These are phyloP conservation scores for Amphipyra berbera DNA, from an alignment of 2,888 invertebrate species.

Conservation along the genomic window DNA sequence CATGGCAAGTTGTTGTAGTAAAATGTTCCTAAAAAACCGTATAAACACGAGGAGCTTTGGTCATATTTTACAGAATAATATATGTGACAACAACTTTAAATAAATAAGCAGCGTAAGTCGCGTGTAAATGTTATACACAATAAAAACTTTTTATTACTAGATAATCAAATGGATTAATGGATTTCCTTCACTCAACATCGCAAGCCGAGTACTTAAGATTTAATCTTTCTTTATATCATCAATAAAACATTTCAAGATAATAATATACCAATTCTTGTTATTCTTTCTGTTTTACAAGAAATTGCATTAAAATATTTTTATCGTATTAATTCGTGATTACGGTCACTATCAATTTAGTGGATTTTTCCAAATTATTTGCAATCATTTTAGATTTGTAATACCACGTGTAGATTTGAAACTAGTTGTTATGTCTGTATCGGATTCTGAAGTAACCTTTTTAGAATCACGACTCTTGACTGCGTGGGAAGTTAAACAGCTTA, in stretches of 20 bases:
- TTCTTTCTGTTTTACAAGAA: conserved; percentile 1
- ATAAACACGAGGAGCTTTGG: too few relatives aligned
- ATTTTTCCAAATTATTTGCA: neutral
- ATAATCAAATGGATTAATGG: conserved; percentile 14
- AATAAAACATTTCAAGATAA: neutral
- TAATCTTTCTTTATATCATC: neutral
- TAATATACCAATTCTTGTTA: neutral
- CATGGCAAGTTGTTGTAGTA: too few relatives aligned
- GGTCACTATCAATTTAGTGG: neutral
- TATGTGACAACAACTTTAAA: too few relatives aligned
- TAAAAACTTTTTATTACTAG: conserved; percentile 1
- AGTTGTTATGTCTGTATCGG: conserved; percentile 10
- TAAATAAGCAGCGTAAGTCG: neutral
- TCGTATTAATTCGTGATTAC: neutral
- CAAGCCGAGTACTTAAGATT: neutral
- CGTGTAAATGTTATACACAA: neutral
- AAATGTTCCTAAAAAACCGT: too few relatives aligned
- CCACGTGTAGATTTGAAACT: neutral
- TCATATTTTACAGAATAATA: too few relatives aligned
- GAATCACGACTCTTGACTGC: conserved; percentile 49
- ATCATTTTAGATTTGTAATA: neutral
- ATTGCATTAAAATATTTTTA: neutral
- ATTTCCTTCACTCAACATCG: neutral
- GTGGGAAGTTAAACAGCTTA: conserved; percentile 43
- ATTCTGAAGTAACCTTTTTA: conserved; percentile 45